These are phyloP conservation scores for Yasuhikotakia modesta DNA, from an alignment of 2,797 vertebrate species.

Conservation along the genomic window DNA sequence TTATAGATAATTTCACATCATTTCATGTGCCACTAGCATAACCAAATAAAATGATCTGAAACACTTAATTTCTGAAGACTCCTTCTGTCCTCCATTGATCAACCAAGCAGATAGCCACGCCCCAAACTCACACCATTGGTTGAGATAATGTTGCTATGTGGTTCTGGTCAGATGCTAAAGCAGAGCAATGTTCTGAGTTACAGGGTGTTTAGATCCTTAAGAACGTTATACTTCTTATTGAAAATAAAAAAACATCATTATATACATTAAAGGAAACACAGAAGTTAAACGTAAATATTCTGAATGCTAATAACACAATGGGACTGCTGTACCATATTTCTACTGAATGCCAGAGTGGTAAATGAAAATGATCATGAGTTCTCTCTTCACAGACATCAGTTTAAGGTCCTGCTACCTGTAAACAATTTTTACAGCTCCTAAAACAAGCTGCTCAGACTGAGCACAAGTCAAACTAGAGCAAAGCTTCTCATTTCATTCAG, in stretches of 20 bases:
- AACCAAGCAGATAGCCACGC: not conserved
- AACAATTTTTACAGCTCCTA: not conserved
- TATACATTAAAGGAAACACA: no score
- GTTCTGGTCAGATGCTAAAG: no score
- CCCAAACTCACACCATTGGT: not conserved
- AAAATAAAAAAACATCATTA: no score
- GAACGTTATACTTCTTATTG: no score
- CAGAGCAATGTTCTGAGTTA: not conserved
- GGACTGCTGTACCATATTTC: not conserved
- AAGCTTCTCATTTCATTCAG: slow-evolving; percentile 26
- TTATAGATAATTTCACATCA: not conserved
- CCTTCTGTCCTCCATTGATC: not conserved
- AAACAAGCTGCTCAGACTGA: not conserved
- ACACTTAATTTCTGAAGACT: no score
- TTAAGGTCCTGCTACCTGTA: no score
- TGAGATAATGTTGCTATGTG: not conserved
- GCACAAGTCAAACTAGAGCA: slow-evolving; percentile 13
- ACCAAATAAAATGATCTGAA: no score
- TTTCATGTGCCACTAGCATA: no score
- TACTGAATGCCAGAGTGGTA: not conserved
- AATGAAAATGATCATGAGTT: not conserved
- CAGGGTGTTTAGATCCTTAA: no score
- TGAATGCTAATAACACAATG: no score
- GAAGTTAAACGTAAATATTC: no score
- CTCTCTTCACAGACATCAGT: not conserved